Conservation (phyloP, 2,113 vertebrate genomes). For the Hoplias malabaricus region DNA sequence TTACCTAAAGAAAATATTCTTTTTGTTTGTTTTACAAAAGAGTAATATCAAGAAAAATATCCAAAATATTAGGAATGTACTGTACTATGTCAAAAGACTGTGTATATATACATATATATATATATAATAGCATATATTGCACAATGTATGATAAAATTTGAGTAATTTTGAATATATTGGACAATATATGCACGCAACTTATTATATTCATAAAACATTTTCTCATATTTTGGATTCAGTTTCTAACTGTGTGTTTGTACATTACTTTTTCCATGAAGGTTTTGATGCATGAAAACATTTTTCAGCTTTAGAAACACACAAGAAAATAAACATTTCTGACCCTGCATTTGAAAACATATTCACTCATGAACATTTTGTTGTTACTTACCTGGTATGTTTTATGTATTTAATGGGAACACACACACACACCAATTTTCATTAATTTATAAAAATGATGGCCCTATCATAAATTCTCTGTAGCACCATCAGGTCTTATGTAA, state of each 20-base stretch:
- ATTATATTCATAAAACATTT: conserved; percentile 53
- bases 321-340: conserved; percentile 25
- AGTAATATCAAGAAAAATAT: conserved; percentile 47
- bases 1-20: conserved; percentile 40
- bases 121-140: conserved; percentile 63
- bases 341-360: conserved; percentile 10
- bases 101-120: too few relatives aligned
- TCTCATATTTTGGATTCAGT: conserved; percentile 52
- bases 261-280: conserved; percentile 18
- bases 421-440: too few relatives aligned
- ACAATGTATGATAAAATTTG: conserved; percentile 62
- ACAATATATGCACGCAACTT: conserved; percentile 63
- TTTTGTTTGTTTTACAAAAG: conserved; percentile 41
- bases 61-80: conserved; percentile 55
- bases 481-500: conserved; percentile 27
- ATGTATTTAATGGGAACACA: not conserved
- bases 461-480: conserved; percentile 28
- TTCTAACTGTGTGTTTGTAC: conserved; percentile 45
- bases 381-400: not conserved
- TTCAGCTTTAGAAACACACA: conserved; percentile 25
- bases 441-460: not conserved
- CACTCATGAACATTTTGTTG: conserved; percentile 3
- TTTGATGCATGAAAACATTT: conserved; percentile 18
- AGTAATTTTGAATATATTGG: conserved; percentile 67
- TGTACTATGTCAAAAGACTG: conserved; percentile 53